Evolutionary conservation across 2,888 invertebrate genomes (phyloP).

Genomic region (Lordiphosa fenestrarum): DNA sequence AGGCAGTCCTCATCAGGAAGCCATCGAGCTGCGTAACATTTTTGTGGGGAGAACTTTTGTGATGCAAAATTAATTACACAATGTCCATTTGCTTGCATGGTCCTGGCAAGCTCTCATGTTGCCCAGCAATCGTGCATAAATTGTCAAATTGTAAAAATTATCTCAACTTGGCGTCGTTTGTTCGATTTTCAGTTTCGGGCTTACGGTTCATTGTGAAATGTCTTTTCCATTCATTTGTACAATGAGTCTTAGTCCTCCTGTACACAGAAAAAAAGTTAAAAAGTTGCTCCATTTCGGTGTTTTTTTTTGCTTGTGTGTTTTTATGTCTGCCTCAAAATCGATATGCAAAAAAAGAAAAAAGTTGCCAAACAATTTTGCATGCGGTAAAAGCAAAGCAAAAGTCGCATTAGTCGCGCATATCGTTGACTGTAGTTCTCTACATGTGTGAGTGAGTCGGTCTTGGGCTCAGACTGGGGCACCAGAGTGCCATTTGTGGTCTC

Average conservation of each 20-base stretch:
- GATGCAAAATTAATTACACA: constrained; percentile 70
- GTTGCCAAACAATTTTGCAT: constrained; percentile 54
- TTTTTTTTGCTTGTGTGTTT: constrained; percentile 20
- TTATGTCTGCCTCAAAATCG: constrained; percentile 34
- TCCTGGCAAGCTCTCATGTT: constrained; percentile 4
- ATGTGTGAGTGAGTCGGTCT: constrained; percentile 25
- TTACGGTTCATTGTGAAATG: constrained; percentile 62
- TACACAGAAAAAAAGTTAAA: constrained; percentile 22
- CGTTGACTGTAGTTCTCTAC: constrained; percentile 39
- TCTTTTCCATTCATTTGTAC: constrained; percentile 57
- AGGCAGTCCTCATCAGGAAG: constrained; percentile 70
- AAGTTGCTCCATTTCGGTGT: constrained; percentile 64
- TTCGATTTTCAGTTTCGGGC: constrained; percentile 6
- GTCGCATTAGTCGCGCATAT: constrained; percentile 66
- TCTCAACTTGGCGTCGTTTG: constrained; percentile 65
- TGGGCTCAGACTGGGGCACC: constrained; percentile 17
- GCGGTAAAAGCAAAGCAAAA: constrained; percentile 35
- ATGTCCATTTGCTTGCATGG: constrained; percentile 34
- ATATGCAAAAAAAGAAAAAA: constrained; percentile 61
- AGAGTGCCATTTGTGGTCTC: constrained; percentile 38
- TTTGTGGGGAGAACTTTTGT: constrained; percentile 49
- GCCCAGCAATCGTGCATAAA: constrained; percentile 67
- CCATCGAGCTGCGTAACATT: constrained; percentile 52
- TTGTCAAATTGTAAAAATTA: constrained; percentile 77
- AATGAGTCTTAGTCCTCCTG: constrained; percentile 41